These are phyloP conservation scores for Castor canadensis DNA, from an alignment of 2,113 vertebrate species.

Conservation along the genomic window DNA sequence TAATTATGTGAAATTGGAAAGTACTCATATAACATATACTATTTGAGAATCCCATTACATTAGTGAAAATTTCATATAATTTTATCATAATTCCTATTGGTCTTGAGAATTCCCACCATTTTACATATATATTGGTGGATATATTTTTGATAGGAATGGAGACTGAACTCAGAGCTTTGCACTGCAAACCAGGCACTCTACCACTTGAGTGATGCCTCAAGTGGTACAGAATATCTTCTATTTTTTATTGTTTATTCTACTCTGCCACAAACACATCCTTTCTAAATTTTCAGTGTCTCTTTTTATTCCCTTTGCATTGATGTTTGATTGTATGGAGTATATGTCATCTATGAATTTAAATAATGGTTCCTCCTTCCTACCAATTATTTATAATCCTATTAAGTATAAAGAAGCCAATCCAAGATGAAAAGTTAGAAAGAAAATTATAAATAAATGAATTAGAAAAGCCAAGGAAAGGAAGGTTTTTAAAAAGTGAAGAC, in stretches of 20 bases:
- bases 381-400: background rate
- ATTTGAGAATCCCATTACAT: background rate
- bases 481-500: background rate
- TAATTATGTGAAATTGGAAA: background rate
- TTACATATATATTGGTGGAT: too few relatives aligned
- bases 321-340: background rate
- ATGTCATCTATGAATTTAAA: background rate
- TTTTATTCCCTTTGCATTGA: background rate
- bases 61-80: background rate
- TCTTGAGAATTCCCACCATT: background rate
- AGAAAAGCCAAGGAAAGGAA: background rate
- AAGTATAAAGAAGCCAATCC: background rate
- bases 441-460: conserved; percentile 6
- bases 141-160: too few relatives aligned
- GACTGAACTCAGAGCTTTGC: too few relatives aligned
- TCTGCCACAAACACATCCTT: background rate
- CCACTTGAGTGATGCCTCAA: too few relatives aligned
- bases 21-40: background rate
- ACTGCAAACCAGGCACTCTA: too few relatives aligned
- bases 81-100: background rate
- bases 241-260: background rate
- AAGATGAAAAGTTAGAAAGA: background rate
- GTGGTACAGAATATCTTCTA: too few relatives aligned
- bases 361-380: background rate
- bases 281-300: background rate